phyloP scores from a whole-genome alignment of 1,140 invertebrate genomes.

The Brachionus rubens region DNA sequence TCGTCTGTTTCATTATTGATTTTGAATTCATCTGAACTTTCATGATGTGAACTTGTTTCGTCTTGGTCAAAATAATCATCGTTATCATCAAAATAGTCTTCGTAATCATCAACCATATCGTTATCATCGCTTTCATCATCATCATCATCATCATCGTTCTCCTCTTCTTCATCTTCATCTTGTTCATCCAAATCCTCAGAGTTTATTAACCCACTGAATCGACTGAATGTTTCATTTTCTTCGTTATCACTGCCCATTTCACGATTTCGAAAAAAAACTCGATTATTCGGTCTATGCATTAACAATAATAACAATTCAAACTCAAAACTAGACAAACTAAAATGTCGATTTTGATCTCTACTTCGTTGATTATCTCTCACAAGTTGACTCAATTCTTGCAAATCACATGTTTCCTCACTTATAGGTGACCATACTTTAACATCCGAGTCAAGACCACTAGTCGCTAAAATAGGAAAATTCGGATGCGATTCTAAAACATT shows the following conservation, averaged over 20 bases:
- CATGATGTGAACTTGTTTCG: too few relatives aligned
- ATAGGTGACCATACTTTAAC: conserved; percentile 78
- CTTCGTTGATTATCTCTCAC: not conserved
- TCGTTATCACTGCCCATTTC: too few relatives aligned
- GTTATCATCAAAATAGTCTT: too few relatives aligned
- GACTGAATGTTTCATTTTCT: not conserved
- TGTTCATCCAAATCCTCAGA: not conserved
- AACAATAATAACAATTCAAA: not conserved
- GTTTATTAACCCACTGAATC: not conserved
- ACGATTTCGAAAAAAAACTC: not conserved
- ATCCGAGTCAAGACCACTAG: conserved; percentile 82
- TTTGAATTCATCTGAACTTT: too few relatives aligned
- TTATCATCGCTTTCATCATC: not conserved
- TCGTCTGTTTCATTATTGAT: too few relatives aligned
- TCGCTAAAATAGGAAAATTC: conserved; percentile 77
- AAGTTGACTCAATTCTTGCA: not conserved
- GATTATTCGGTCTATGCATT: not conserved
- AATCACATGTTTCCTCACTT: not conserved
- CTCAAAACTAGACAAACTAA: not conserved
- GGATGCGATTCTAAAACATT: conserved; percentile 90
- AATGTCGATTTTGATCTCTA: not conserved
- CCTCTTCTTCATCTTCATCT: not conserved
- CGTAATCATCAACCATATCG: not conserved
- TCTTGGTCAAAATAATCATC: too few relatives aligned
- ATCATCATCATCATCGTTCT: not conserved